Percentiles rank a stretch among this genome's conserved stretches.
Evolutionary conservation across 92 coral and sea anemone species (phyloP).

Genomic region (Desmophyllum pertusum): DNA sequence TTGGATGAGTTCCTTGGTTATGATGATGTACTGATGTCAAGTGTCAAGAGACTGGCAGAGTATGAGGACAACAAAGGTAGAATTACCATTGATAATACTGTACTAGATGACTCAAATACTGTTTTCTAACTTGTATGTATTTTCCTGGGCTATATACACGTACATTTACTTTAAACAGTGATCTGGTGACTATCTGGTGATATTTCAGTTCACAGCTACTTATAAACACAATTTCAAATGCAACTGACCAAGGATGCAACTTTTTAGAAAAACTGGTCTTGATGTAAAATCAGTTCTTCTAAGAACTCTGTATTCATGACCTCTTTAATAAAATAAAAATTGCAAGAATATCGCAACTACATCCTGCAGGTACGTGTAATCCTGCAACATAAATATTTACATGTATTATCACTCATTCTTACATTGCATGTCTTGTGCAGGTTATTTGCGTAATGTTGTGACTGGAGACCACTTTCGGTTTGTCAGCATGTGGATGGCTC

Average conservation of each 20-base stretch:
- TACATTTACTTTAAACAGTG: not conserved
- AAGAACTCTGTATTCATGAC: no score
- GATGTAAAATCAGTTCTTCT: no score
- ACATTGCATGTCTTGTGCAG: constrained; percentile 39
- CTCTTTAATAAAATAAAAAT: no score
- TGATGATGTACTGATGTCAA: constrained; percentile 98
- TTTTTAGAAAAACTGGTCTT: no score
- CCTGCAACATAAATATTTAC: not conserved
- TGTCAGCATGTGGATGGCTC: constrained; percentile 99
- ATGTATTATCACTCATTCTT: not conserved
- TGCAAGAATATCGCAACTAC: no score
- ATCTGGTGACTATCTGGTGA: not conserved
- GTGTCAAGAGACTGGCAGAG: constrained; percentile 95
- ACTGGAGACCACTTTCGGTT: constrained; percentile 98
- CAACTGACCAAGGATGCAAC: no score
- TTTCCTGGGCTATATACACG: no score
- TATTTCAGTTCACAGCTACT: no score
- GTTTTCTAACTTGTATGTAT: no score
- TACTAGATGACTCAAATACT: no score
- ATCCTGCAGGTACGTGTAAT: no score
- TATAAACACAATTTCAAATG: not conserved
- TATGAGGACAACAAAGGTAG: constrained; percentile 97
- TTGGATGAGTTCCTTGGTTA: constrained; percentile 97
- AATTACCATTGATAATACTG: not conserved
- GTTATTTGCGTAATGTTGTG: constrained; percentile 91